Conservation (phyloP, 2,113 vertebrate genomes). For the Odontesthes bonariensis region DNA sequence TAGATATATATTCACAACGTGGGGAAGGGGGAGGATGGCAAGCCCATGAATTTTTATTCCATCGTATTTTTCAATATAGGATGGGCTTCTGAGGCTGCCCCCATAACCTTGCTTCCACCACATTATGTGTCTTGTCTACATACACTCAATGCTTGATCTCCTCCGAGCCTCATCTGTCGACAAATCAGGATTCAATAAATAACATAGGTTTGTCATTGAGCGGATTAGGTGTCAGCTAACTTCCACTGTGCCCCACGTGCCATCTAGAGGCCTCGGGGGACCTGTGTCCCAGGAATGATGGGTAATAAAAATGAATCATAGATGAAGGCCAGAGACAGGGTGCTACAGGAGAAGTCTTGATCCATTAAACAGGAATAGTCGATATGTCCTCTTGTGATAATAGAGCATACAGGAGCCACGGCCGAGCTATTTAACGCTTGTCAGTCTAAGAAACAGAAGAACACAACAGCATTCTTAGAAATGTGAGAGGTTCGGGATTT, state of each 20-base stretch:
- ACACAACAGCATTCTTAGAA: constrained; percentile 37
- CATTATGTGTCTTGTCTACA: constrained; percentile 70
- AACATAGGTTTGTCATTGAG: constrained; percentile 71
- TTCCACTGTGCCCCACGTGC: constrained; percentile 76
- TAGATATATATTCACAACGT: constrained; percentile 44
- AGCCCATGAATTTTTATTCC: constrained; percentile 59
- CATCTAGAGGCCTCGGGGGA: constrained; percentile 75
- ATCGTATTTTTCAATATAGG: constrained; percentile 48
- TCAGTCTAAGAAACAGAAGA: constrained; percentile 70
- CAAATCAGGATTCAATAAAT: constrained; percentile 79
- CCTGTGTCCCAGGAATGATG: constrained; percentile 80
- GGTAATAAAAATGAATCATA: constrained; percentile 88
- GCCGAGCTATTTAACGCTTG: constrained; percentile 84
- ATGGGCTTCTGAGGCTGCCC: constrained; percentile 27
- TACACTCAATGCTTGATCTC: constrained; percentile 61
- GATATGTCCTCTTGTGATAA: constrained; percentile 85
- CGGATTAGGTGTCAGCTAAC: constrained; percentile 83
- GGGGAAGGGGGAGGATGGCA: neutral
- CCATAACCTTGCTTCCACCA: constrained; percentile 51
- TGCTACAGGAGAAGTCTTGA: constrained; percentile 81
- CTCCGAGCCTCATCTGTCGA: constrained; percentile 52
- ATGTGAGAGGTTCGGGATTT: constrained; percentile 39
- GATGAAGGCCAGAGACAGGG: constrained; percentile 83
- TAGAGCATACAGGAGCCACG: constrained; percentile 78
- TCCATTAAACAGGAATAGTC: constrained; percentile 84